phyloP scores from a whole-genome alignment of 2,888 invertebrate genomes.

The Marasmarcha lunaedactyla region DNA sequence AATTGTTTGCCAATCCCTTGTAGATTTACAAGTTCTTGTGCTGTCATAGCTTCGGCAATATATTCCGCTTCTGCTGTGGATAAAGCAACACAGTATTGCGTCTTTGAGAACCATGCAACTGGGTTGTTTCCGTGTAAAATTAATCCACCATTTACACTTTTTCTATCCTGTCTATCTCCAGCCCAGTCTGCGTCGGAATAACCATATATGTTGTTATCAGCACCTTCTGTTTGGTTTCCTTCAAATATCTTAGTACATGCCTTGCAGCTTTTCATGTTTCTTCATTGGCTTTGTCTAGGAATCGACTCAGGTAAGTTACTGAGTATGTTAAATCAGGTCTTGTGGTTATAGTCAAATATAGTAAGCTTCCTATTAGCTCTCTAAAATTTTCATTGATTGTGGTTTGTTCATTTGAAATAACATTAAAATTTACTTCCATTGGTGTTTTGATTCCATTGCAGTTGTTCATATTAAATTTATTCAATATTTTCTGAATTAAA shows the following conservation, averaged over 20 bases:
- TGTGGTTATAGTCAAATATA: neutral
- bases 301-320: slow-evolving; percentile 8
- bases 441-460: slow-evolving; percentile 8
- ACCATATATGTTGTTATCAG: slow-evolving; percentile 7
- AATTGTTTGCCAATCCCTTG: slow-evolving; percentile 6
- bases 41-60: slow-evolving; percentile 6
- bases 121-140: slow-evolving; percentile 2
- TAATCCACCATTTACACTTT: slow-evolving; percentile 1
- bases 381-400: slow-evolving; percentile 5
- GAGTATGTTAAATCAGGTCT: slow-evolving; percentile 5
- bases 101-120: slow-evolving; percentile 5
- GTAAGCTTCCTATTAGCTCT: slow-evolving; percentile 7
- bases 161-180: slow-evolving; percentile 4
- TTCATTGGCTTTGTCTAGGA: slow-evolving; percentile 7
- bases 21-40: slow-evolving; percentile 6
- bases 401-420: neutral
- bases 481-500: slow-evolving; percentile 6
- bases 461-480: slow-evolving; percentile 8
- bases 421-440: slow-evolving; percentile 6
- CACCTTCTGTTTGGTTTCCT: slow-evolving; percentile 4
- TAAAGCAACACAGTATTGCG: slow-evolving; percentile 3
- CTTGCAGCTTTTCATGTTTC: slow-evolving; percentile 5
- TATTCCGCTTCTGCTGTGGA: slow-evolving; percentile 7
- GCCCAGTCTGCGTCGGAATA: slow-evolving; percentile 9
- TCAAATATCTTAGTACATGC: slow-evolving; percentile 6